Conservation (phyloP, 2,113 vertebrate genomes). For the Seriola rivoliana region DNA sequence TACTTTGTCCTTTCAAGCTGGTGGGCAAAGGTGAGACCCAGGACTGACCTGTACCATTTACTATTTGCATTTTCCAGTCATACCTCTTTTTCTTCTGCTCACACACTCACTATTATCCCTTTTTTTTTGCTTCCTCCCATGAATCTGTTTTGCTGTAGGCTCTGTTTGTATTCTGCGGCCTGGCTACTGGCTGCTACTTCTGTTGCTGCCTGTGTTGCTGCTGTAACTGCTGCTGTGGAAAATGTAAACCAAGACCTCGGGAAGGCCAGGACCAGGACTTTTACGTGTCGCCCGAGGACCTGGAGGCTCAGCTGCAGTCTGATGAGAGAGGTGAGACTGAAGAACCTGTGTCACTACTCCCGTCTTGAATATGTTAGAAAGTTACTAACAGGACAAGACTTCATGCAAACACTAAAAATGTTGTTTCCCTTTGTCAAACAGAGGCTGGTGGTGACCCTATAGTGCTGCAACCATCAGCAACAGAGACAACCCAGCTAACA, state of each 20-base stretch:
- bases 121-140: background rate
- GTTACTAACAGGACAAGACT: background rate
- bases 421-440: slow-evolving; percentile 80
- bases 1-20: slow-evolving; percentile 99
- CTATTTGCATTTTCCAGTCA: background rate
- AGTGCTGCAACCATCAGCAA: slow-evolving; percentile 94
- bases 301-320: slow-evolving; percentile 97
- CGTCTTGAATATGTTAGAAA: background rate
- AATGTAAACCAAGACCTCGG: slow-evolving; percentile 95
- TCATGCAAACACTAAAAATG: background rate
- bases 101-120: background rate
- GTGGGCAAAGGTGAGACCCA: slow-evolving; percentile 95
- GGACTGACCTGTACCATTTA: too few relatives aligned
- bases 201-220: slow-evolving; percentile 99
- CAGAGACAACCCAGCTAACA: slow-evolving; percentile 98
- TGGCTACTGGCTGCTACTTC: slow-evolving; percentile 98
- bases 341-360: background rate
- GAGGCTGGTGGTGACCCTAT: slow-evolving; percentile 90
- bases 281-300: slow-evolving; percentile 97
- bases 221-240: slow-evolving; percentile 99
- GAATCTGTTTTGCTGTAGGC: slow-evolving; percentile 83
- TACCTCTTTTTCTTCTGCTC: background rate
- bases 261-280: slow-evolving; percentile 93
- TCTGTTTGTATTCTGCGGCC: slow-evolving; percentile 94
- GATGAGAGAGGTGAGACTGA: slow-evolving; percentile 93